phyloP scores from a whole-genome alignment of 2,888 invertebrate species.

The Drosophila falleni region DNA sequence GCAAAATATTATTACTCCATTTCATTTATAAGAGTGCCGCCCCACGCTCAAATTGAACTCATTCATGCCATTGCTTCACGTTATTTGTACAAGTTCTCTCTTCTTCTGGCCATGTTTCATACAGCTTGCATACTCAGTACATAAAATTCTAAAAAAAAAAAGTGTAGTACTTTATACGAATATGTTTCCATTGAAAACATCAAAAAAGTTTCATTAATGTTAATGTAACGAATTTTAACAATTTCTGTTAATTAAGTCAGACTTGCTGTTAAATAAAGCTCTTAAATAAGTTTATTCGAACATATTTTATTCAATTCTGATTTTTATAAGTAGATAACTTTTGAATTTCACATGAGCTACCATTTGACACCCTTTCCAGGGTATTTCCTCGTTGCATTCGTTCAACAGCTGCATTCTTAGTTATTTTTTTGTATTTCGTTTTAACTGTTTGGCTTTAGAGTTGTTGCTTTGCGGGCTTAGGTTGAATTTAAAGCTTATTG shows the following conservation, averaged over 20 bases:
- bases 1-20: constrained; percentile 83
- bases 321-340: no score
- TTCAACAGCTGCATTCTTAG: not conserved
- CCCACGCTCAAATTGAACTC: not conserved
- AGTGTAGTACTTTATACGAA: constrained; percentile 4
- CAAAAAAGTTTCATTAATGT: no score
- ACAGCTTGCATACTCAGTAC: constrained; percentile 26
- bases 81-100: constrained; percentile 45
- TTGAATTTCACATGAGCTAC: no score
- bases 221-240: no score
- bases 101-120: constrained; percentile 8
- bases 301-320: no score
- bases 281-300: no score
- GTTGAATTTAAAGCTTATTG: constrained; percentile 61
- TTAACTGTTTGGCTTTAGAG: constrained; percentile 25
- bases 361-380: constrained; percentile 6
- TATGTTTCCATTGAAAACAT: no score
- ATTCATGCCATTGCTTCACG: constrained; percentile 11
- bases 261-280: no score
- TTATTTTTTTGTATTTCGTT: constrained; percentile 25
- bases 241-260: no score
- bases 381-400: constrained; percentile 2
- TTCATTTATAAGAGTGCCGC: constrained; percentile 80
- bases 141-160: not conserved
- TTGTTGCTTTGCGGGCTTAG: constrained; percentile 41